Conservation (phyloP, 37 sponge, comb jelly and placozoan species). For the Chondrosia reniformis region DNA sequence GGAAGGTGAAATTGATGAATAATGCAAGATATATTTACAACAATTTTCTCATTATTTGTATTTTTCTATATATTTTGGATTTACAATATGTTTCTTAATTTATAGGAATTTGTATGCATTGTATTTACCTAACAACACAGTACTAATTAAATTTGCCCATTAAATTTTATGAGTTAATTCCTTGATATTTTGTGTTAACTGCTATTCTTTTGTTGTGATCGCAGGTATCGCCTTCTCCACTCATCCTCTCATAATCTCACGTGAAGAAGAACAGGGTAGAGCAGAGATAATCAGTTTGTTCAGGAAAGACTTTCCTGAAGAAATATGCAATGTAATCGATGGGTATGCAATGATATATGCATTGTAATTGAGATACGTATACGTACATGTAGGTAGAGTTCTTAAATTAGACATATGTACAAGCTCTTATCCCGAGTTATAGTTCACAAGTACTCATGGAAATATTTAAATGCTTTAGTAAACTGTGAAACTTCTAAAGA, state of each 20-base stretch:
- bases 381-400: neutral
- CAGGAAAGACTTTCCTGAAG: constrained; percentile 2
- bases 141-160: too few species aligned
- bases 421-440: too few species aligned
- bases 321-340: neutral
- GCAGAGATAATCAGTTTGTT: neutral
- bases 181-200: too few species aligned
- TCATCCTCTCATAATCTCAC: neutral
- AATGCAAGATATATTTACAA: too few species aligned
- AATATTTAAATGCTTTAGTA: too few species aligned
- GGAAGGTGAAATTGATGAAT: neutral
- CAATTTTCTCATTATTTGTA: too few species aligned
- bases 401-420: too few species aligned
- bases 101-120: neutral
- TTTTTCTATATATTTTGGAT: too few species aligned
- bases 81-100: neutral
- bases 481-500: too few species aligned
- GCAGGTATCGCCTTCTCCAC: neutral
- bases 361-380: neutral
- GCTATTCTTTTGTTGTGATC: neutral
- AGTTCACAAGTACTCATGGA: too few species aligned
- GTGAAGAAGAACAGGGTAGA: neutral
- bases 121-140: neutral
- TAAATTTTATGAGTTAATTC: too few species aligned
- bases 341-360: neutral